Percentiles rank a stretch among this genome's conserved stretches.
phyloP scores from a whole-genome alignment of 2,113 vertebrate genomes.

The Vulpes vulpes region DNA sequence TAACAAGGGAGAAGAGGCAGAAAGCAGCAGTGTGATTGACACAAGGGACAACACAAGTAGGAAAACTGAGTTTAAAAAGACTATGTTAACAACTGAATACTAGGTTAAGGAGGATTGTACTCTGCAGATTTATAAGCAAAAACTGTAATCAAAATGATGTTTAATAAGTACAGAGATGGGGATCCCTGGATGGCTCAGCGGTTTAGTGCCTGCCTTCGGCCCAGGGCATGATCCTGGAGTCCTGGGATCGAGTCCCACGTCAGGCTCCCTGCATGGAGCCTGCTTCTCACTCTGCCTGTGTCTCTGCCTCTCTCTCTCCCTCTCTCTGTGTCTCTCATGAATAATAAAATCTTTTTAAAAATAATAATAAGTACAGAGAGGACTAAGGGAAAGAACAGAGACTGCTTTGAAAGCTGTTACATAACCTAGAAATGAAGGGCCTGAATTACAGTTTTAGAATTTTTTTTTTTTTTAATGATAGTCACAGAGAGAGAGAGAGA shows the following conservation, averaged over 20 bases:
- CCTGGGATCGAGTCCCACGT: too few relatives aligned
- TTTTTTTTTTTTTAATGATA: too few relatives aligned
- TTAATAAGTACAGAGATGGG: neutral
- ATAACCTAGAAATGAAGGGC: neutral
- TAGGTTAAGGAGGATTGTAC: neutral
- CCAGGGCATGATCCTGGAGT: too few relatives aligned
- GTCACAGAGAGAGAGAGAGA: too few relatives aligned
- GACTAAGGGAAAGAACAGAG: neutral
- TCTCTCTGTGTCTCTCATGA: too few relatives aligned
- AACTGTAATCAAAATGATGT: constrained; percentile 8
- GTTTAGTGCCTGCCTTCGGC: too few relatives aligned
- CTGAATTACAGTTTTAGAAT: neutral
- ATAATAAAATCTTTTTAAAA: too few relatives aligned
- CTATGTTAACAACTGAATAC: neutral
- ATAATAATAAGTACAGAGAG: too few relatives aligned
- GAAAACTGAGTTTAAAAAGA: neutral
- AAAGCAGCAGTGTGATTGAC: neutral
- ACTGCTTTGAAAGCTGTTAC: neutral
- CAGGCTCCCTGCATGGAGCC: too few relatives aligned
- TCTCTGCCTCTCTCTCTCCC: too few relatives aligned
- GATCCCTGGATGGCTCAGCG: too few relatives aligned
- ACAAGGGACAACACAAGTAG: neutral
- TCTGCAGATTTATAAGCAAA: neutral
- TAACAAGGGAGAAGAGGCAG: neutral
- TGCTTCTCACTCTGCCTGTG: too few relatives aligned